These are phyloP conservation scores for Bambusicola thoracicus DNA, from an alignment of 2,113 vertebrate species.

Conservation along the genomic window DNA sequence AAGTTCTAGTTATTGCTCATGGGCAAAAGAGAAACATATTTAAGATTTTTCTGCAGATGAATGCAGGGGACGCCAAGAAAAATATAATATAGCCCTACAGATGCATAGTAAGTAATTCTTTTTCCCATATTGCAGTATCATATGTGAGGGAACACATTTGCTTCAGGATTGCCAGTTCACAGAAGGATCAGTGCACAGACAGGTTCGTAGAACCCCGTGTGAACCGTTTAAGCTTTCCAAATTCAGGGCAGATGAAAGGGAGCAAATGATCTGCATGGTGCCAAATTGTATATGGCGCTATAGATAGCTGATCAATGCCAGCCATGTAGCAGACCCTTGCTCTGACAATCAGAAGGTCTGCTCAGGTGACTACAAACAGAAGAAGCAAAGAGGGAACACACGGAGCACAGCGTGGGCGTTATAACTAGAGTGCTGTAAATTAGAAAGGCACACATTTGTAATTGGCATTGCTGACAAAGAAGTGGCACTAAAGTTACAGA, in stretches of 20 bases:
- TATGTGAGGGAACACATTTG: constrained; percentile 71
- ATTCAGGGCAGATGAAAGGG: constrained; percentile 55
- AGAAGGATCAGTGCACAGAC: constrained; percentile 71
- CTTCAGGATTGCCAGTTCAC: constrained; percentile 69
- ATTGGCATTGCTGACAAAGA: constrained; percentile 80
- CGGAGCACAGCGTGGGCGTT: constrained; percentile 71
- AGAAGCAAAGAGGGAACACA: constrained; percentile 70
- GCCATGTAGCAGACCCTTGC: constrained; percentile 57
- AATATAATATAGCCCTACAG: constrained; percentile 66
- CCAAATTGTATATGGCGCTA: constrained; percentile 47
- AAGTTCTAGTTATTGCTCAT: constrained; percentile 24
- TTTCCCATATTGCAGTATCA: constrained; percentile 65
- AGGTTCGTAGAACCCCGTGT: constrained; percentile 62
- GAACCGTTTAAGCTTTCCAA: constrained; percentile 65
- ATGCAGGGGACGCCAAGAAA: constrained; percentile 45
- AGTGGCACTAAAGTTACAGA: constrained; percentile 79
- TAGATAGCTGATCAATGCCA: constrained; percentile 62
- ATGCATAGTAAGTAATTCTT: constrained; percentile 69
- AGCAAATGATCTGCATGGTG: constrained; percentile 29
- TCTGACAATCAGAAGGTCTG: constrained; percentile 57
- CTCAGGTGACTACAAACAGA: constrained; percentile 66
- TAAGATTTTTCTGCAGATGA: constrained; percentile 70
- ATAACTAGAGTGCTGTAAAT: constrained; percentile 74
- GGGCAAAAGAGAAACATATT: constrained; percentile 61
- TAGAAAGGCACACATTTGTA: constrained; percentile 78